Base-by-base conservation (phyloP, 2,113 vertebrate genomes). In the Crocuta crocuta region DNA sequence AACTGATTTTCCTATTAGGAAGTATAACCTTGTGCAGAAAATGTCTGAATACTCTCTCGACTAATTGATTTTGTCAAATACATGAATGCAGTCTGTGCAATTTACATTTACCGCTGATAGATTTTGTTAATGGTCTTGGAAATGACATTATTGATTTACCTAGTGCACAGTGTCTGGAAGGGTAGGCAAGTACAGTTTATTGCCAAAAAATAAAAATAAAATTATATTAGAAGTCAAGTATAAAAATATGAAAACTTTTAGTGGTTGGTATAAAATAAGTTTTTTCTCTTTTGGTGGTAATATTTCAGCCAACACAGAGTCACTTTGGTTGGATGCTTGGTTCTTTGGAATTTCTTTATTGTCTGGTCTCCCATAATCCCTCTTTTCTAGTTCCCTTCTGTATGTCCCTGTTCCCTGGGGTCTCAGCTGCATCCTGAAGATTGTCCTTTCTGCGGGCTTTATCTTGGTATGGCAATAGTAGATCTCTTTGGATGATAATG, bases 1-100 rank as follows among this genome's bases (percentile, higher is more conserved):
- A 94, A 93, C 17, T 70, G 35, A 95, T 79, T 33, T 91, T 58
- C 7, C 10, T 33, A 65, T 89, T 95, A 74, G 33, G 16, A 84
- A 93, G 31, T 86, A 11, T 79, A 66, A 78, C 31, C 48, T 96
- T 5, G 10, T 48, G 28, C 61, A 91, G 58, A 16, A 76, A 92
- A 87, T 95, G 21, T 19, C 13, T n/a, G 31, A 89, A 91, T 7
- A 74, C 7, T 83, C 93, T 70, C 53, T 74, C 61, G 43, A 94
- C 39, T 97, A 89, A 91, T 55, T 97, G 66, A 66, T 91, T 89
- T 95, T 86, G 81, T 82, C 89, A 95, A 83, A 86, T 89, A 50
- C 39, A 70, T 96, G 70, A 94, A n/a, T 92, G 48, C 5, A 63
- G 89, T 97, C 19, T 70, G 55, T 61, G 24, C 35, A 55, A 53